Base-by-base conservation (phyloP, 2,113 vertebrate species). In the Pycnonotus jocosus region DNA sequence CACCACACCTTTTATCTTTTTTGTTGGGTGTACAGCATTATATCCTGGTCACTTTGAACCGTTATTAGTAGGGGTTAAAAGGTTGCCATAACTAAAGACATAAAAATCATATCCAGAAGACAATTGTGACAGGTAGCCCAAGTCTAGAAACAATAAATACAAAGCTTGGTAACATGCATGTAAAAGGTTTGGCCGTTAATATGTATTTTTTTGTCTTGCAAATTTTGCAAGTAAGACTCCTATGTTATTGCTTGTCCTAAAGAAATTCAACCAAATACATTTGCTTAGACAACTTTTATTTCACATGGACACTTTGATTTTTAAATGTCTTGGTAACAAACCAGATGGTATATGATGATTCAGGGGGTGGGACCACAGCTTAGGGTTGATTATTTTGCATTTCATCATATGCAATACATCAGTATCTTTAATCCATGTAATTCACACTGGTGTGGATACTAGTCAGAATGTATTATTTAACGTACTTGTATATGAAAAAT, bases 401-500 rank as follows among this genome's bases (percentile, higher is more conserved):
- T 97, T 95, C 93, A 81, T 86, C 85, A 37, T 94, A 95, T 94
- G 93, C 94, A 88, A 70, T 96, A 88, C 96, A 96, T 97, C 95
- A 97, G 96, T 97, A 95, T 73, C 70, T 95, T 96, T 95, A 95
- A 95, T 85, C 71, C 62, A n/a, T 96, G 96, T 96, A 96, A 93
- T 90, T 94, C 87, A 92, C 87, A 48, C 93, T 97, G 84, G 95
- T 98, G 90, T 95, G 97, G 91, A 66, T 94, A 68, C 92, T 97
- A 97, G 97, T 83, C 96, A 96, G 95, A 95, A 95, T 98, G 97
- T 98, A 97, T 97, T 76, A 91, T 97, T 90, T 92, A 93, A 95
- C 62, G 0, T 90, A 96, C 86, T 86, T 97, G 94, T 97, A 83
- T 97, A 94, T 97, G 95, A 95, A 98, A 98, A 94, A 91, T 98